Percentiles rank a stretch among this genome's conserved stretches.
phyloP scores from a whole-genome alignment of 2,888 invertebrate genomes.

The Apodemia duryi region DNA sequence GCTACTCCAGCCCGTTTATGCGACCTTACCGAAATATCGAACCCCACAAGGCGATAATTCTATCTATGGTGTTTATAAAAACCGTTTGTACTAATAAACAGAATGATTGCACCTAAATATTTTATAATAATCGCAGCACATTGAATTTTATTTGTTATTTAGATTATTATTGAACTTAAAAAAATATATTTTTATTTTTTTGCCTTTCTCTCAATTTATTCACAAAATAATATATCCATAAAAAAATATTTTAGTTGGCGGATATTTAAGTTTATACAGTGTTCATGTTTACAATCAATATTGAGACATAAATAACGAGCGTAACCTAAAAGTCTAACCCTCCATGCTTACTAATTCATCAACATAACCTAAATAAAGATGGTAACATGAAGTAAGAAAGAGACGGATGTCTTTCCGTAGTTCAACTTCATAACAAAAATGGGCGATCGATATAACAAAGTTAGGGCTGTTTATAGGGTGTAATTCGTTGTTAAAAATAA shows the following conservation, averaged over 20 bases:
- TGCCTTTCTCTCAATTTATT: too few relatives aligned
- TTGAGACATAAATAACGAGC: neutral
- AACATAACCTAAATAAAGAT: constrained; percentile 10
- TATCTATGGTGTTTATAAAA: too few relatives aligned
- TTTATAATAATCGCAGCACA: neutral
- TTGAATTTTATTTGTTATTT: neutral
- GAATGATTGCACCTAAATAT: neutral
- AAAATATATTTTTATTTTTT: too few relatives aligned
- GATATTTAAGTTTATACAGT: neutral
- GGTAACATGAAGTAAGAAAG: constrained; percentile 17
- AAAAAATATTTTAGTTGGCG: too few relatives aligned
- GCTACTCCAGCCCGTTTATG: too few relatives aligned
- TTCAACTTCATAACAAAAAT: constrained; percentile 18
- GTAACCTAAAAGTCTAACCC: constrained; percentile 6
- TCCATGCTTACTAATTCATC: constrained; percentile 8
- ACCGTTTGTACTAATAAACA: too few relatives aligned
- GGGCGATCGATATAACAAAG: constrained; percentile 22
- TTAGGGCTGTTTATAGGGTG: constrained; percentile 10
- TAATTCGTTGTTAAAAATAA: constrained; percentile 12
- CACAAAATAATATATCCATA: too few relatives aligned
- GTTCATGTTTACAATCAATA: neutral
- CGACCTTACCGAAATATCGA: too few relatives aligned
- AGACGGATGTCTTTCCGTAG: constrained; percentile 17
- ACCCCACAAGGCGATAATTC: too few relatives aligned
- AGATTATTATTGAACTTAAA: neutral